These are phyloP conservation scores for Agrochola macilenta DNA, from an alignment of 2,888 invertebrate genomes.

Conservation along the genomic window DNA sequence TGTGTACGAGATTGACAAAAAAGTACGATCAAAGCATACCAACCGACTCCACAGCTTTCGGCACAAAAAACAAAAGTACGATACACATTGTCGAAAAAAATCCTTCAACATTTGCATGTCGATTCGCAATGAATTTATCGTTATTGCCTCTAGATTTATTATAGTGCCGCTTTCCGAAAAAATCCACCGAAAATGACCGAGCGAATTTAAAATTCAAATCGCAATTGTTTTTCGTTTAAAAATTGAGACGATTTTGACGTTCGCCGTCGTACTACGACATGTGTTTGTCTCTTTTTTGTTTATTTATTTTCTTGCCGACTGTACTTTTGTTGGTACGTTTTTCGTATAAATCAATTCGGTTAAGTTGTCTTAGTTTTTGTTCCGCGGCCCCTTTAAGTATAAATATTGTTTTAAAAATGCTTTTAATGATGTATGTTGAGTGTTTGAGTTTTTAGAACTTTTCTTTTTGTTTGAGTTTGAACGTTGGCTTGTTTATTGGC, in stretches of 20 bases:
- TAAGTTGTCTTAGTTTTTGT: conserved; percentile 78
- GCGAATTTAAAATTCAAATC: conserved; percentile 89
- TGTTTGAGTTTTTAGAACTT: conserved; percentile 66
- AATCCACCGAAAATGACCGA: conserved; percentile 86
- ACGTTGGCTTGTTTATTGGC: conserved; percentile 51
- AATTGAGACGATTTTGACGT: conserved; percentile 90
- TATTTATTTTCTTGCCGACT: conserved; percentile 64
- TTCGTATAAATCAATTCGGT: conserved; percentile 82
- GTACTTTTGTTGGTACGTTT: conserved; percentile 64
- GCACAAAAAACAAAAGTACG: conserved; percentile 79
- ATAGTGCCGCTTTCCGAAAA: conserved; percentile 85
- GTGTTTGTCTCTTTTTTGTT: conserved; percentile 74
- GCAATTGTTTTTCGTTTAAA: conserved; percentile 87
- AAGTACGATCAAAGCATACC: conserved; percentile 35
- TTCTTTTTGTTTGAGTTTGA: conserved; percentile 56
- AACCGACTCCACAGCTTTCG: conserved; percentile 72
- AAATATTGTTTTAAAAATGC: conserved; percentile 81
- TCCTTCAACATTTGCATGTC: conserved; percentile 89
- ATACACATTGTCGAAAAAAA: conserved; percentile 86
- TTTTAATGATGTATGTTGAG: conserved; percentile 82
- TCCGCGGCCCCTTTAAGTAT: conserved; percentile 74
- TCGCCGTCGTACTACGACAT: conserved; percentile 82
- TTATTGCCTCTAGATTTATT: conserved; percentile 90
- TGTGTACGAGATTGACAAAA: neutral
- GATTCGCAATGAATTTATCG: conserved; percentile 90